Percentiles rank a stretch among this genome's conserved stretches.
phyloP scores from a whole-genome alignment of 2,888 invertebrate species.

The Phortica okadai region DNA sequence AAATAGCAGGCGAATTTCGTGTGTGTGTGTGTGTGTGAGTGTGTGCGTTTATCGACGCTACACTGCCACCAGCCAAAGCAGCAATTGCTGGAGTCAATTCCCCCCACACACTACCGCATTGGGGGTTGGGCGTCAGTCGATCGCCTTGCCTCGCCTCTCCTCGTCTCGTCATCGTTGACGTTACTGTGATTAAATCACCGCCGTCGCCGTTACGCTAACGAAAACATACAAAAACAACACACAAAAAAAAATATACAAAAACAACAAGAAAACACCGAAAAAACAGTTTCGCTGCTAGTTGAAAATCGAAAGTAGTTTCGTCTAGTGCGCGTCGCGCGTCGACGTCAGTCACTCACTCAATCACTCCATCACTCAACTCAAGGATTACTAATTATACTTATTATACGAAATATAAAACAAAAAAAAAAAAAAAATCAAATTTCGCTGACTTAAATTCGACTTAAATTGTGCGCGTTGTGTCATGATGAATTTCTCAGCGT shows the following conservation, averaged over 20 bases:
- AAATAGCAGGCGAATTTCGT: constrained; percentile 60
- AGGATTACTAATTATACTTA: neutral
- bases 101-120: constrained; percentile 59
- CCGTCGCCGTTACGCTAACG: neutral
- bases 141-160: constrained; percentile 7
- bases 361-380: neutral
- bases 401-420: neutral
- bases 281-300: constrained; percentile 20
- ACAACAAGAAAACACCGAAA: neutral
- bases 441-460: neutral
- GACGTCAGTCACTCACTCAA: neutral
- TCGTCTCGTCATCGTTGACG: neutral
- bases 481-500: constrained; percentile 76
- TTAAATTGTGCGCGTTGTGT: constrained; percentile 1
- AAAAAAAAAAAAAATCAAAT: neutral
- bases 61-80: neutral
- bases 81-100: neutral
- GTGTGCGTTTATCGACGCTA: constrained; percentile 31
- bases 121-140: constrained; percentile 30
- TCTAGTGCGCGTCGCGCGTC: constrained; percentile 18
- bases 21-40: constrained; percentile 45
- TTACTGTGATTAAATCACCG: constrained; percentile 30
- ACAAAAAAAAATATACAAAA: neutral
- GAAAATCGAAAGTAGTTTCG: constrained; percentile 31
- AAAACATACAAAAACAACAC: neutral